Conservation (phyloP, 2,888 invertebrate species). For the Spodoptera picta region DNA sequence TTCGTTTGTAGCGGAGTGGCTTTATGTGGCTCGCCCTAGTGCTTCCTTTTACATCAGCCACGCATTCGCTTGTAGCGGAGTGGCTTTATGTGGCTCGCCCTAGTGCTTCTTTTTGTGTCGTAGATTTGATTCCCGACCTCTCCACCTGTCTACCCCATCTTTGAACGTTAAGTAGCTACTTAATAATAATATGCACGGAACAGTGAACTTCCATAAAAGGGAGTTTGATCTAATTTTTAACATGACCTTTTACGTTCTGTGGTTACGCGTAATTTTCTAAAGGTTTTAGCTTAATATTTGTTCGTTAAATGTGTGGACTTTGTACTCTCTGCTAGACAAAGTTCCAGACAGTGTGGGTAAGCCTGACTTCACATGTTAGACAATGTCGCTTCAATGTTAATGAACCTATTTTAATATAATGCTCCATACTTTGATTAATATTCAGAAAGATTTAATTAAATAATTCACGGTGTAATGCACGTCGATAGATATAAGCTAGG, state of each 20-base stretch:
- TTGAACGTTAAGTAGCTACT: conserved; percentile 53
- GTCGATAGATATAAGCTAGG: too few relatives aligned
- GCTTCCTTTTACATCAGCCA: conserved; percentile 41
- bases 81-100: conserved; percentile 47
- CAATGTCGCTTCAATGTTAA: conserved; percentile 41
- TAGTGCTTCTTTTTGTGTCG: conserved; percentile 59
- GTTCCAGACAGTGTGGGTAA: conserved; percentile 28
- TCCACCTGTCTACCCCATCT: conserved; percentile 45
- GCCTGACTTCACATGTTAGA: conserved; percentile 33
- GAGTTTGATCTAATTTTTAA: conserved; percentile 30
- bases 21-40: conserved; percentile 45
- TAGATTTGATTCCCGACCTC: conserved; percentile 61
- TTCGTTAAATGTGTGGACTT: conserved; percentile 19
- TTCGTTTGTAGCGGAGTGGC: conserved; percentile 50
- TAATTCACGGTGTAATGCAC: too few relatives aligned
- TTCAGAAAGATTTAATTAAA: conserved; percentile 3
- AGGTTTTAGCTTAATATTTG: conserved; percentile 31
- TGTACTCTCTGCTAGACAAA: conserved; percentile 11
- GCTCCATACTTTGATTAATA: conserved; percentile 9
- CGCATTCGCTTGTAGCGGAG: conserved; percentile 49
- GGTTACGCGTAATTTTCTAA: conserved; percentile 19
- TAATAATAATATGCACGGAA: conserved; percentile 36
- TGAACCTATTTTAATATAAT: conserved; percentile 7
- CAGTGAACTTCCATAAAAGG: conserved; percentile 36
- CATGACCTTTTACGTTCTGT: conserved; percentile 15